Evolutionary conservation across 2,888 invertebrate species (phyloP), one percentile per base, ranked within the genome.

Genomic region (Drosophila neutralis): DNA sequence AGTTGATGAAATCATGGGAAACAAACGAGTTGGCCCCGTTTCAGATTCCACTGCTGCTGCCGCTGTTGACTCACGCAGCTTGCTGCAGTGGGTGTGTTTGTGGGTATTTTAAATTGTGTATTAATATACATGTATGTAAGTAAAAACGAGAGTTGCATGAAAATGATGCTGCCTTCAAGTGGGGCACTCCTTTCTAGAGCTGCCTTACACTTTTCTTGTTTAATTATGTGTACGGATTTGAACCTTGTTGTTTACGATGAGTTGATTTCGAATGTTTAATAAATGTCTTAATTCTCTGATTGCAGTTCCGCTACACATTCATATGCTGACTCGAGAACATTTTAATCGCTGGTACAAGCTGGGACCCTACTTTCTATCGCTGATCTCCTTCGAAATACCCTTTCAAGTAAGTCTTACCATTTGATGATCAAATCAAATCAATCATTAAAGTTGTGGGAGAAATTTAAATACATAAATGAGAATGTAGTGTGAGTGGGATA

Each of bases 311-410:
- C 92, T 97, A 86, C 98, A 98, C 93, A 97, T 98, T 95, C 95
- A 95, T 61, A 97, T 98, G 87, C 93, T 98, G 73, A 95, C 95
- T 82, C 94, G 98, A 74, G 98, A 98, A 93, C 97, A 98, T 92
- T 97, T 98, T 84, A 98, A 98, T 94, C 95, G 97, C 91, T 98
- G 98, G 98, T 98, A 98, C 92, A 96, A 95, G 80, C 93, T 98
- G 73, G 96, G 96, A 59, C 98, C 98, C 0, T 98, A 98, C 92
- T 96, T 97, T 87, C 93, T 98, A 73, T 97, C 98, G 65, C 95
- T 97, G 92, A 94, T 98, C 70, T 95, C 98, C 70, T 96, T 98
- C 53, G 98, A 98, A 93, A 95, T 98, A 93, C 98, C 98, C 27
- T 98, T 98, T 91, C 96, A 96, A 94, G 96, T 96, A 33, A 67